phyloP scores from a whole-genome alignment of 2,888 invertebrate genomes.

The Clivina fossor region DNA sequence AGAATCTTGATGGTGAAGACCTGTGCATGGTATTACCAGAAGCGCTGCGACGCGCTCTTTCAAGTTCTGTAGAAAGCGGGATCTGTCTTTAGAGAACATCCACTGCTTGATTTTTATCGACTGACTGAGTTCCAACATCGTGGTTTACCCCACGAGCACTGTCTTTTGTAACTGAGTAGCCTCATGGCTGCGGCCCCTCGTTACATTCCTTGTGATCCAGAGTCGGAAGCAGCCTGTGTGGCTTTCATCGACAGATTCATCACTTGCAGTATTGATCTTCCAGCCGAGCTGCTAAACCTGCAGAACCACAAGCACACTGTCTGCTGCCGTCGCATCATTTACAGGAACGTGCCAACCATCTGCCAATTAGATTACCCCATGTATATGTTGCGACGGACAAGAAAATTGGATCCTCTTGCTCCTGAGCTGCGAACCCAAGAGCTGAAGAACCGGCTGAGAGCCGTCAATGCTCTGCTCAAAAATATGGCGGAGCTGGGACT shows the following conservation, averaged over 20 bases:
- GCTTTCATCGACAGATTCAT: slow-evolving; percentile 42
- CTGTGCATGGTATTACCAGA: slow-evolving; percentile 46
- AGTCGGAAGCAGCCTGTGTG: slow-evolving; percentile 40
- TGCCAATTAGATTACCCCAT: slow-evolving; percentile 47
- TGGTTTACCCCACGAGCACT: slow-evolving; percentile 45
- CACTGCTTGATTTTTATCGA: slow-evolving; percentile 44
- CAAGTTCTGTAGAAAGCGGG: slow-evolving; percentile 43
- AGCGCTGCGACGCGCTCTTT: slow-evolving; percentile 44
- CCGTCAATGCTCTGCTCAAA: slow-evolving; percentile 24
- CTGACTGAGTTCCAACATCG: slow-evolving; percentile 48
- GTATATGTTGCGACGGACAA: slow-evolving; percentile 42
- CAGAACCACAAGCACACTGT: slow-evolving; percentile 45
- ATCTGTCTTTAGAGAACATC: slow-evolving; percentile 45
- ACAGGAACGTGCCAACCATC: slow-evolving; percentile 36
- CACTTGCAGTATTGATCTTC: too few relatives aligned
- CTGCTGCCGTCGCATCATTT: slow-evolving; percentile 43
- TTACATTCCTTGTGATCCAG: slow-evolving; percentile 33
- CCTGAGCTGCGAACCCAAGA: slow-evolving; percentile 38
- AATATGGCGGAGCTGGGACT: too few relatives aligned
- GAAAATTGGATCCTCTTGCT: slow-evolving; percentile 41
- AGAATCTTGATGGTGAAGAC: slow-evolving; percentile 39
- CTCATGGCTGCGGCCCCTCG: slow-evolving; percentile 43
- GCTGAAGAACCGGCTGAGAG: slow-evolving; percentile 29
- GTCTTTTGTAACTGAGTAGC: slow-evolving; percentile 47
- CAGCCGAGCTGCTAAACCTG: slow-evolving; percentile 29